Percentiles rank a stretch among this genome's conserved stretches.
phyloP scores from a whole-genome alignment of 2,113 vertebrate species.

The Turnix velox region DNA sequence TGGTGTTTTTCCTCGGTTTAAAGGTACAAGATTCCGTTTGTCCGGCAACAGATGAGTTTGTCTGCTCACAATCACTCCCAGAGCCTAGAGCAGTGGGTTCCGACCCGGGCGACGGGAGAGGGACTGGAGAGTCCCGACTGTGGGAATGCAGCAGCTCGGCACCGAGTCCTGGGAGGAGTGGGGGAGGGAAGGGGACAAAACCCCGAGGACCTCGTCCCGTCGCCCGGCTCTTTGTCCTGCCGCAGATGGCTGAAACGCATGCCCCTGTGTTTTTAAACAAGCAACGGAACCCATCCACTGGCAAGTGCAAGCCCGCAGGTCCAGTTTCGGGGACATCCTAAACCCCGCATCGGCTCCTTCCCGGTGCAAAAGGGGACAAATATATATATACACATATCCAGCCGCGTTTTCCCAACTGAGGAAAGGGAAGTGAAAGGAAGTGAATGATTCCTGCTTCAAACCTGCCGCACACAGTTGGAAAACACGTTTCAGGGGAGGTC shows the following conservation, averaged over 20 bases:
- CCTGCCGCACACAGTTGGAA: neutral
- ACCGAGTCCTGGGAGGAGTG: too few relatives aligned
- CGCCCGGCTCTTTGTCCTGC: neutral
- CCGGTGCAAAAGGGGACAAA: neutral
- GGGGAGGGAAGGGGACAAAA: neutral
- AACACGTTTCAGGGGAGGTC: neutral
- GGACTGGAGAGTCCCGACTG: neutral
- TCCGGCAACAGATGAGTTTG: neutral
- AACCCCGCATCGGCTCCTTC: neutral
- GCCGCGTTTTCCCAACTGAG: neutral
- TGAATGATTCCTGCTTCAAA: neutral
- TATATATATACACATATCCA: too few relatives aligned
- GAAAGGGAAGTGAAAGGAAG: neutral
- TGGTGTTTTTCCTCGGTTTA: neutral
- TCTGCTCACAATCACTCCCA: neutral
- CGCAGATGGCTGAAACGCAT: neutral
- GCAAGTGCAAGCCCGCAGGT: neutral
- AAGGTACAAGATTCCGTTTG: neutral
- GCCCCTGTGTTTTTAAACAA: neutral
- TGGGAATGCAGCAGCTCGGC: neutral
- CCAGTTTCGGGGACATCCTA: neutral
- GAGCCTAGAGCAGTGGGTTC: neutral
- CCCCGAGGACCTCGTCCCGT: neutral
- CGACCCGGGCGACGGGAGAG: neutral
- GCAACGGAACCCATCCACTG: neutral